Percentiles rank a stretch among this genome's conserved stretches.
Evolutionary conservation across 2,113 vertebrate species (phyloP).

Genomic region (Capreolus pygargus): DNA sequence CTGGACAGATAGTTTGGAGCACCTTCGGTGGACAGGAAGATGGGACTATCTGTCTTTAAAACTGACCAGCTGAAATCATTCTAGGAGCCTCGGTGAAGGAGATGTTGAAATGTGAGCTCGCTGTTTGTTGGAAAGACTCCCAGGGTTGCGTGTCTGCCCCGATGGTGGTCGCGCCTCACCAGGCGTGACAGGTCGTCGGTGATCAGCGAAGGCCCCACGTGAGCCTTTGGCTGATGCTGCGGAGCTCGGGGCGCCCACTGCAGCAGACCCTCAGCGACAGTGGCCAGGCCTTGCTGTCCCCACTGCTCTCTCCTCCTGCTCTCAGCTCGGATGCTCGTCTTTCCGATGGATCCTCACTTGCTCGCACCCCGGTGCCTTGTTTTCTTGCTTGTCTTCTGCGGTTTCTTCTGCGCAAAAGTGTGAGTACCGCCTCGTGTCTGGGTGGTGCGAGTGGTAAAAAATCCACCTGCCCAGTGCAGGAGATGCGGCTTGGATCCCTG

Average conservation of each 20-base stretch:
- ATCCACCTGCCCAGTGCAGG: not conserved
- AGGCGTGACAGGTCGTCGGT: accelerated
- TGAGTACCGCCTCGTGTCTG: not conserved
- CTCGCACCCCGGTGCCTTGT: accelerated
- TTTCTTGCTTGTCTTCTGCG: not conserved
- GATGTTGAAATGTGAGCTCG: not conserved
- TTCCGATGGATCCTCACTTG: accelerated
- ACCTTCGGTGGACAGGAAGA: not conserved
- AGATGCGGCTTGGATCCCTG: not conserved
- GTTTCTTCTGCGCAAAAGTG: not conserved
- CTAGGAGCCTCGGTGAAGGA: not conserved
- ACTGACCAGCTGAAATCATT: not conserved
- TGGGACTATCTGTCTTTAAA: not conserved
- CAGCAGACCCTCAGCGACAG: not conserved
- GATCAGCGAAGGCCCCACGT: accelerated
- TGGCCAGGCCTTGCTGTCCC: accelerated
- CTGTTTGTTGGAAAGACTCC: not conserved
- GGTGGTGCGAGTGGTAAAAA: not conserved
- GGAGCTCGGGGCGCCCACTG: not conserved
- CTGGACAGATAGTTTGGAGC: not conserved
- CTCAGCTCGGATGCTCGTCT: not conserved
- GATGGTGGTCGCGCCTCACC: not conserved
- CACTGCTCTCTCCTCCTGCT: accelerated
- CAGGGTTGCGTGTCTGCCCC: accelerated
- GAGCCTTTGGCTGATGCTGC: not conserved